phyloP scores from a whole-genome alignment of 2,113 vertebrate species.

The Paradisaea rubra region DNA sequence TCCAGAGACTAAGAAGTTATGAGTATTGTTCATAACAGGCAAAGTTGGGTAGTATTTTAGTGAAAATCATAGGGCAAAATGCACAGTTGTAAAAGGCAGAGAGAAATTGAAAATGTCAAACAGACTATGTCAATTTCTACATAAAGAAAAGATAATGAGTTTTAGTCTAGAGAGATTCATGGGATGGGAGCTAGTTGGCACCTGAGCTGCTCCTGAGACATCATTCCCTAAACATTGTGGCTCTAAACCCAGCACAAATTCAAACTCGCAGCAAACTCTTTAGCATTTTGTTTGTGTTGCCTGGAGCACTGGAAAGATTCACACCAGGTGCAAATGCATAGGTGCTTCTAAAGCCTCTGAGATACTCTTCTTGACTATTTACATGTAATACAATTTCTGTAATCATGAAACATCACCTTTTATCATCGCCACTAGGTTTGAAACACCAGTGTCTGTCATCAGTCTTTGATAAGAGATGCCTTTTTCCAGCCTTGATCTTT shows the following conservation, averaged over 20 bases:
- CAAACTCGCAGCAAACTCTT: neutral
- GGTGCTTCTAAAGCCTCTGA: neutral
- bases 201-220: neutral
- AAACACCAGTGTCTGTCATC: neutral
- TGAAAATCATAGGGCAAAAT: neutral
- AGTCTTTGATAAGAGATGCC: neutral
- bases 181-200: neutral
- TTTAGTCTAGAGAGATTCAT: neutral
- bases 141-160: neutral
- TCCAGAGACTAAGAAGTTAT: neutral
- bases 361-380: neutral
- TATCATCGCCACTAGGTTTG: rapidly evolving
- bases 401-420: rapidly evolving
- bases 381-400: neutral
- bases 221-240: neutral
- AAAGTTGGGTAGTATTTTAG: neutral
- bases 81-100: neutral
- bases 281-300: neutral
- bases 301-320: neutral
- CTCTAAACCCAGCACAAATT: neutral
- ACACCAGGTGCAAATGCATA: neutral
- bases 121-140: neutral
- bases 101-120: neutral
- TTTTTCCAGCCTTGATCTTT: neutral
- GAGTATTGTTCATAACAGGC: neutral